Evolutionary conservation across 2,888 invertebrate genomes (phyloP).

Genomic region (Ichneumon xanthorius): DNA sequence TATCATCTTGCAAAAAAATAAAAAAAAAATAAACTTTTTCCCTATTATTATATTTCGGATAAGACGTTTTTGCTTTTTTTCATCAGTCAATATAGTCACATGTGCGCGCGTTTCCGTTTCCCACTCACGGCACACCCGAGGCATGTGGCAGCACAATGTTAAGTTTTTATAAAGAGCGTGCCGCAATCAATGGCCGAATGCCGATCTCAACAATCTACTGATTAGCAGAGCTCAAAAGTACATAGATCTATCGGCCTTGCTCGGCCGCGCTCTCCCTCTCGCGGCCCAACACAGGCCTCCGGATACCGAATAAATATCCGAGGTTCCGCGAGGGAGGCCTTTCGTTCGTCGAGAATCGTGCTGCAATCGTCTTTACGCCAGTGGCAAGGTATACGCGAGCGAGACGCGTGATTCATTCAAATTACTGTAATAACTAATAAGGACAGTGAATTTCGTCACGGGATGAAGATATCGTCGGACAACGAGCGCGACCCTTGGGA

Average conservation of each 20-base stretch:
- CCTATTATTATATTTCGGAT: neutral
- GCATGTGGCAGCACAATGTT: constrained; percentile 1
- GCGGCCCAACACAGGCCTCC: neutral
- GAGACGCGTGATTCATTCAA: too few relatives aligned
- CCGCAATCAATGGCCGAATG: constrained; percentile 34
- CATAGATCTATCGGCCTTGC: neutral
- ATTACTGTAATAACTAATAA: too few relatives aligned
- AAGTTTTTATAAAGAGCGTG: neutral
- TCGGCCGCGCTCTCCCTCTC: neutral
- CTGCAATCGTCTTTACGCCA: neutral
- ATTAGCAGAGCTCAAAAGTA: constrained; percentile 18
- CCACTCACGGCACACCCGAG: neutral
- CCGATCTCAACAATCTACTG: constrained; percentile 26
- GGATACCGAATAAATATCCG: constrained; percentile 27
- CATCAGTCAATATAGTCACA: neutral
- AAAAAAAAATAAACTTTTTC: neutral
- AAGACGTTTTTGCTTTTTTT: neutral
- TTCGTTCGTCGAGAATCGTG: constrained; percentile 9
- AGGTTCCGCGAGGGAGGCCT: neutral
- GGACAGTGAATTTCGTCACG: too few relatives aligned
- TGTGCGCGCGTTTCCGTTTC: neutral
- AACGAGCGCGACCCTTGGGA: too few relatives aligned
- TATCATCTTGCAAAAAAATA: neutral
- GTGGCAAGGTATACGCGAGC: too few relatives aligned
- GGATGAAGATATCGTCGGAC: too few relatives aligned